phyloP scores from a whole-genome alignment of 2,113 vertebrate species.

The Takifugu flavidus region DNA sequence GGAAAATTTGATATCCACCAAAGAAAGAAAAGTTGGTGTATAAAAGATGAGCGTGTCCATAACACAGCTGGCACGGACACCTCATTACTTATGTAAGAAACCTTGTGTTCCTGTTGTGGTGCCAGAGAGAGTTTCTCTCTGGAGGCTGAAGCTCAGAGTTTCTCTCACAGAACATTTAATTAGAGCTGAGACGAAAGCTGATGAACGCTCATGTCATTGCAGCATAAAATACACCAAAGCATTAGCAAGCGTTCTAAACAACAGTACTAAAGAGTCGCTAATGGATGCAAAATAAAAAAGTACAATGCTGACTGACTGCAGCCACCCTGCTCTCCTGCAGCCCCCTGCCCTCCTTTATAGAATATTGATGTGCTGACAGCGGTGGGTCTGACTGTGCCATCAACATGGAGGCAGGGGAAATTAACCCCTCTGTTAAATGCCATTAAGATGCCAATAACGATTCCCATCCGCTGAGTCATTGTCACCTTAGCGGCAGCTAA shows the following conservation, averaged over 20 bases:
- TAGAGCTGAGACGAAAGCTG: constrained; percentile 31
- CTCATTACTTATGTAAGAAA: constrained; percentile 67
- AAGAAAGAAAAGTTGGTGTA: constrained; percentile 50
- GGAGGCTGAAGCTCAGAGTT: constrained; percentile 37
- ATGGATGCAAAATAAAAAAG: background rate
- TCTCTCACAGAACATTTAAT: constrained; percentile 45
- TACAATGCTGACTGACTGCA: background rate
- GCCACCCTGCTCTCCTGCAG: constrained; percentile 15
- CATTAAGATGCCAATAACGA: constrained; percentile 25
- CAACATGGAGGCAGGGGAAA: constrained; percentile 43
- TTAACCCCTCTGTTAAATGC: constrained; percentile 39
- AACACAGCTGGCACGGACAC: constrained; percentile 56
- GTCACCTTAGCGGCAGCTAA: constrained; percentile 7
- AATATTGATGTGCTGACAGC: constrained; percentile 52
- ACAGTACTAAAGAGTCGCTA: background rate
- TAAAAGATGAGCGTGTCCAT: constrained; percentile 58
- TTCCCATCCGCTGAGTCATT: constrained; percentile 30
- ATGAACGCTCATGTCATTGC: constrained; percentile 30
- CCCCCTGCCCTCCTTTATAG: constrained; percentile 35
- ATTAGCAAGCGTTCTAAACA: no score
- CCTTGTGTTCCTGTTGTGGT: constrained; percentile 43
- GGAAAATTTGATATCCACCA: constrained; percentile 25
- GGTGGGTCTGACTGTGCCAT: constrained; percentile 30
- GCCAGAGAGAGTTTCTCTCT: constrained; percentile 42
- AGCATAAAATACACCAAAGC: background rate